A percentile compares a stretch with the other conserved stretches of the same genome.
phyloP scores from a whole-genome alignment of 1,140 invertebrate genomes.

The Zaprionus capensis region DNA sequence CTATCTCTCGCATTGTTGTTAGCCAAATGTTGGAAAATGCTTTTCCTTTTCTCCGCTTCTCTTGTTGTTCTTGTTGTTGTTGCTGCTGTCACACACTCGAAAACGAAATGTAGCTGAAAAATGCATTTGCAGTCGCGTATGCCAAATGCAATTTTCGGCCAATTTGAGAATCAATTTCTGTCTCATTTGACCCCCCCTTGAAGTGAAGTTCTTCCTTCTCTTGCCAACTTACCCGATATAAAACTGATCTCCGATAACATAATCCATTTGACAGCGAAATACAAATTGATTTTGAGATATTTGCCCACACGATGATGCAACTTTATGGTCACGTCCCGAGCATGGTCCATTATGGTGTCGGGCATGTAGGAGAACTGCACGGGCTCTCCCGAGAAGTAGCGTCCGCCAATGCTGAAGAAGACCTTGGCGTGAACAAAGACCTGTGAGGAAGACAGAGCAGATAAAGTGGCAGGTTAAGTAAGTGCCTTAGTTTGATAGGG shows the following conservation, averaged over 20 bases:
- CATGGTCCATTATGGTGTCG: slow-evolving; percentile 91
- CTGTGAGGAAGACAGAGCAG: slow-evolving; percentile 77
- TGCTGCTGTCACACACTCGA: slow-evolving; percentile 62
- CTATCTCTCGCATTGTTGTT: slow-evolving; percentile 62
- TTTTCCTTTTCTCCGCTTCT: neutral
- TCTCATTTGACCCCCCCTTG: slow-evolving; percentile 22
- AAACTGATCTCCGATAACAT: slow-evolving; percentile 94
- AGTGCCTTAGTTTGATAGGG: too few relatives aligned
- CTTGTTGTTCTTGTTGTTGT: neutral
- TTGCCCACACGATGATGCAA: slow-evolving; percentile 91
- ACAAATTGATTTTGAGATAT: slow-evolving; percentile 92
- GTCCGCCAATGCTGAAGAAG: slow-evolving; percentile 91
- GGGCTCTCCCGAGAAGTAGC: slow-evolving; percentile 87
- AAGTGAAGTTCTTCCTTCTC: neutral
- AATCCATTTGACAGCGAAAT: slow-evolving; percentile 94
- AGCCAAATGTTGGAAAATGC: slow-evolving; percentile 75
- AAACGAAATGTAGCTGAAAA: slow-evolving; percentile 84
- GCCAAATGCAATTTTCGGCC: slow-evolving; percentile 66
- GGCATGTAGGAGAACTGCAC: slow-evolving; percentile 89
- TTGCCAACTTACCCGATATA: slow-evolving; percentile 88
- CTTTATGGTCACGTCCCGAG: slow-evolving; percentile 92
- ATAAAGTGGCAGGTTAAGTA: too few relatives aligned
- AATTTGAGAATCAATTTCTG: slow-evolving; percentile 25
- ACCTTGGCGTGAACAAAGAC: slow-evolving; percentile 89
- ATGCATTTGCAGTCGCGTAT: slow-evolving; percentile 74